Base-by-base conservation (phyloP, 2,888 invertebrate species). In the Aromia moschata region DNA sequence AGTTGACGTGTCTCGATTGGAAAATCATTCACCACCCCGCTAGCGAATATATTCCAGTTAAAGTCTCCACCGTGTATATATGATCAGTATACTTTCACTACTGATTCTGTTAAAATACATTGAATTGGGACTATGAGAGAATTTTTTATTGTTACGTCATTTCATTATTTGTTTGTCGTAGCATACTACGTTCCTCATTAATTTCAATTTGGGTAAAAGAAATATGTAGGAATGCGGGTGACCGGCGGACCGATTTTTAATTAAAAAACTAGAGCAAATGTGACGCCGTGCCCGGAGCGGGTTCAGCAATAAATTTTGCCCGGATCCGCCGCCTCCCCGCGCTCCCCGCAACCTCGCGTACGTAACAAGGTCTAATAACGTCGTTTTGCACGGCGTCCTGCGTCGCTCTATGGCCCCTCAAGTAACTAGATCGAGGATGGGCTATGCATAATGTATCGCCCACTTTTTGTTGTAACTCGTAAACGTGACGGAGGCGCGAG, bases 401-500 rank as follows among this genome's bases (percentile, higher is more conserved):
- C 49, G 38, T 49, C 49, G 37, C 37, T 59, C 64, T 61, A 65
- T 65, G 62, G 52, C 65, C 60, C 36, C 60, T 61, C 57, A 58
- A 64, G 63, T 72, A 70, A 70, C 71, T 65, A 69, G 72, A 68
- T 67, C 71, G 70, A 61, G 71, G 71, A 74, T 74, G 70, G 71
- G 72, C 62, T 70, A 74, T 75, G 74, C 75, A 75, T 75, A 74
- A 74, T 74, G 73, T 74, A 75, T 74, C 70, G 65, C 63, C 64
- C 60, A 67, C 64, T 69, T 67, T 64, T 67, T 67, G 69, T 70
- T 71, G 68, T 62, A 68, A 65, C 67, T 71, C 70, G 71, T 70
- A 71, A 75, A 75, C 71, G 72, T 73, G 74, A 72, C 70, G 70
- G 71, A 72, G 66, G 71, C 69, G 64, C 69, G 65, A 65, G 59